Percentiles rank a stretch among this genome's conserved stretches.
These are phyloP conservation scores for Caerostris darwini DNA, from an alignment of 1,140 invertebrate species.

Conservation along the genomic window DNA sequence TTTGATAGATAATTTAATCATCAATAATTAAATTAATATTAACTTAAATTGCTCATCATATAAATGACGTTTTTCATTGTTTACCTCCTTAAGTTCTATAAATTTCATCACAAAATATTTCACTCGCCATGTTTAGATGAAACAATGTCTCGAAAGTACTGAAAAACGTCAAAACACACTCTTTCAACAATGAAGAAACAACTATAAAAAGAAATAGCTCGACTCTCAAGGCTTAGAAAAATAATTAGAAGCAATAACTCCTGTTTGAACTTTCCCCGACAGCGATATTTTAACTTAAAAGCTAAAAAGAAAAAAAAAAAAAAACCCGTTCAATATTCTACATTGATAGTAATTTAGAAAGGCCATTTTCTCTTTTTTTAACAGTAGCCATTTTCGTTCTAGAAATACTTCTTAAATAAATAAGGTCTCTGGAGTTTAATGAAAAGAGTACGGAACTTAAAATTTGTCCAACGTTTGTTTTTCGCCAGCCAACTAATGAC, in stretches of 20 bases:
- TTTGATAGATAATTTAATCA: no score
- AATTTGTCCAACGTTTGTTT: not conserved
- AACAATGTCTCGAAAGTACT: no score
- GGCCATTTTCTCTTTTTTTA: not conserved
- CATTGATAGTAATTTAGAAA: conserved; percentile 4
- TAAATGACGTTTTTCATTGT: no score
- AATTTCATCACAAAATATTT: no score
- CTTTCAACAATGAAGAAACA: not conserved
- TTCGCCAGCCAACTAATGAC: not conserved
- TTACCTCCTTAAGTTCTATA: no score
- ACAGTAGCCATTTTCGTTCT: not conserved
- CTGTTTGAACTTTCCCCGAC: not conserved
- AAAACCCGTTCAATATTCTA: not conserved
- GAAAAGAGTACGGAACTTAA: conserved; percentile 18
- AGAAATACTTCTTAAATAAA: conserved; percentile 45
- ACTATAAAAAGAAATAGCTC: not conserved
- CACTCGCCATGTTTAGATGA: no score
- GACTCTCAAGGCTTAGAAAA: conserved; percentile 14
- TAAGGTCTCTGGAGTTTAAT: conserved; percentile 29
- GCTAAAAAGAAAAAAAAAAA: not conserved
- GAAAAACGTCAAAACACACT: not conserved
- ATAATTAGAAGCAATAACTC: conserved; percentile 28
- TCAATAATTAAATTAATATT: no score
- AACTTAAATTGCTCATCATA: no score
- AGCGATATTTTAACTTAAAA: not conserved